Base-by-base conservation (phyloP, 2,888 invertebrate genomes). In the Aphodius sticticus region DNA sequence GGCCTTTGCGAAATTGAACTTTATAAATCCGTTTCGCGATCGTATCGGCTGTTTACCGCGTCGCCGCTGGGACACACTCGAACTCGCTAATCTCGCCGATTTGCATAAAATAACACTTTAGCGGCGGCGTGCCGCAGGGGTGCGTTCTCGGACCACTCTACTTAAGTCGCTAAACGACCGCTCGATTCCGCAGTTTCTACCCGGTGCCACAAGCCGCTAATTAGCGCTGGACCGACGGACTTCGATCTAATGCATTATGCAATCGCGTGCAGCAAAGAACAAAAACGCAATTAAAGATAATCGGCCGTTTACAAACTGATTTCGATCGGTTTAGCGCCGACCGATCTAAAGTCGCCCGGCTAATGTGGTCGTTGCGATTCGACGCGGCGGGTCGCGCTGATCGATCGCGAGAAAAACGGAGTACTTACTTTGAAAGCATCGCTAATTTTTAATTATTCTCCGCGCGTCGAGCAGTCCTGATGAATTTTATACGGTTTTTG, bases 401-500 rank as follows among this genome's bases (percentile, higher is more conserved):
- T 53, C 53, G 53, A 53, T 53, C 12, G 53, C 53, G 53, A 53
- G 53, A 53, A 53, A 53, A 53, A 53, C 9, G 53, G 9, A 53
- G 53, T 53, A 5, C 12, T 12, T 12, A 53, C 53, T 53, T 53
- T 53, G 53, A 53, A 53, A 76, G 69, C 76, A 69, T 76, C 12
- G 76, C 76, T 76, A 76, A 76, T 76, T 76, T 76, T 76, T 76
- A 76, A 76, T 76, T 76, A 76, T 69, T 76, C 53, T 69, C 35
- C 5, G 35, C 72, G 72, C 72, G 53, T 53, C 53, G 7, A 12
- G 6, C 12, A 53, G 7, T 9, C 53, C 53, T 53, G 53, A 53
- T 53, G 53, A 12, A 53, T 53, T 53, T 53, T 53, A 53, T 53
- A 53, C 53, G 53, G 53, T 7, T 53, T 53, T 53, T 53, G 53